Evolutionary conservation across 2,888 invertebrate genomes (phyloP).

Genomic region (Lasioglossum calceatum): DNA sequence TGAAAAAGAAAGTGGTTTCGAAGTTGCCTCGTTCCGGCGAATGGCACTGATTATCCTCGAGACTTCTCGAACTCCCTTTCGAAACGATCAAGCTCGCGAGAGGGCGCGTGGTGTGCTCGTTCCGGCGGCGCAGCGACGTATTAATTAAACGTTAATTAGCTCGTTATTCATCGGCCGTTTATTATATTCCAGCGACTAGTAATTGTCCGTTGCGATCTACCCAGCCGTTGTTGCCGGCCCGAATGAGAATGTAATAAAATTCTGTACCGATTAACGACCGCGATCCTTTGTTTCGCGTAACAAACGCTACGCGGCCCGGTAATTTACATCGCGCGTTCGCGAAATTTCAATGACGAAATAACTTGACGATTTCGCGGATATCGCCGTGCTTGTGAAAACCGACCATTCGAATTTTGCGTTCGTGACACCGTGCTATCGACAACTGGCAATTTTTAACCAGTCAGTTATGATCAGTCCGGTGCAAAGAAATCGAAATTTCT

Average conservation of each 20-base stretch:
- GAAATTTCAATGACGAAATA: slow-evolving; percentile 31
- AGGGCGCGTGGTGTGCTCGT: neutral
- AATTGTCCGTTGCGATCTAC: slow-evolving; percentile 34
- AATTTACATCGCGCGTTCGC: slow-evolving; percentile 2
- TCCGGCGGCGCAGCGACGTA: neutral
- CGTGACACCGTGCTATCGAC: slow-evolving; percentile 34
- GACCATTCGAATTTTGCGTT: slow-evolving; percentile 1
- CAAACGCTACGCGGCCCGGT: slow-evolving; percentile 20
- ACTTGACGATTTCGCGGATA: neutral
- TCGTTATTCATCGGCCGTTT: slow-evolving; percentile 33
- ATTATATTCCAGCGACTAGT: slow-evolving; percentile 31
- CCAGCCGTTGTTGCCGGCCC: slow-evolving; percentile 18
- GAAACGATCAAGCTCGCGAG: slow-evolving; percentile 2
- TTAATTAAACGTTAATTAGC: slow-evolving; percentile 50
- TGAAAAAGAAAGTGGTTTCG: slow-evolving; percentile 9
- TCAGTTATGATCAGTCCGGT: slow-evolving; percentile 39
- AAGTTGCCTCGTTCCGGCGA: neutral
- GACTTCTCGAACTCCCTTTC: neutral
- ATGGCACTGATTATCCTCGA: neutral
- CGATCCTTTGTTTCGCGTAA: slow-evolving; percentile 43
- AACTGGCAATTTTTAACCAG: slow-evolving; percentile 46
- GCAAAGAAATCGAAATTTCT: too few species aligned
- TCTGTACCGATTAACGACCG: slow-evolving; percentile 33
- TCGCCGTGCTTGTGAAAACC: neutral
- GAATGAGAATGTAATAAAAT: slow-evolving; percentile 49